Percentiles rank a stretch among this genome's conserved stretches.
Conservation (phyloP, 2,888 invertebrate genomes). For the Mystacides longicornis region DNA sequence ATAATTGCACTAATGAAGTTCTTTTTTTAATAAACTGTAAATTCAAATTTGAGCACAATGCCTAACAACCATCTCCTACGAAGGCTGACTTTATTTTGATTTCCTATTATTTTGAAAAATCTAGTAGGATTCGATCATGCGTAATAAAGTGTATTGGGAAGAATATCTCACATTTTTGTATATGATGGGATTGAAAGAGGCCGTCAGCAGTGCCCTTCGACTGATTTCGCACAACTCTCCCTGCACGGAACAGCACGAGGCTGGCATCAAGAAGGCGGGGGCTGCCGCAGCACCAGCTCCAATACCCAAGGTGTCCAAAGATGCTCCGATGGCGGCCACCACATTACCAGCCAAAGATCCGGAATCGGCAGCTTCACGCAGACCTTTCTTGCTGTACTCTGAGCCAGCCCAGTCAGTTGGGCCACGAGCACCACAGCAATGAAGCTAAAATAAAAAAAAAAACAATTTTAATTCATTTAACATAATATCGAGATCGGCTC, state of each 20-base stretch:
- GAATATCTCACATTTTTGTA: slow-evolving; percentile 41
- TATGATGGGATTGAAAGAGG: slow-evolving; percentile 40
- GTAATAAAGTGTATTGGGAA: background rate
- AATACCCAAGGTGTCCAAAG: slow-evolving; percentile 9
- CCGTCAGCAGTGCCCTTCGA: slow-evolving; percentile 41
- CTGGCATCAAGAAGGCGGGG: slow-evolving; percentile 17
- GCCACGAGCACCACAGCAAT: slow-evolving; percentile 71
- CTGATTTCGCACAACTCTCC: slow-evolving; percentile 45
- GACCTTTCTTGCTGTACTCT: slow-evolving; percentile 41
- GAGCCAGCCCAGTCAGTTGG: slow-evolving; percentile 66
- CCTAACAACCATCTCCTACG: too few relatives aligned
- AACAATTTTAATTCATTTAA: too few relatives aligned
- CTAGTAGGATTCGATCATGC: too few relatives aligned
- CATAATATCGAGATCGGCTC: too few relatives aligned
- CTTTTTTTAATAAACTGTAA: too few relatives aligned
- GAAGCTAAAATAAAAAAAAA: slow-evolving; percentile 42
- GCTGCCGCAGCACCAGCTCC: slow-evolving; percentile 27
- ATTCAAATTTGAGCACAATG: too few relatives aligned
- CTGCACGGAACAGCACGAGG: slow-evolving; percentile 49
- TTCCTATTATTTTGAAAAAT: too few relatives aligned
- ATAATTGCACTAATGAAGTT: too few relatives aligned
- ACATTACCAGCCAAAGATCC: background rate
- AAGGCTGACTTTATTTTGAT: too few relatives aligned
- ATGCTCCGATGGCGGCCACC: background rate
- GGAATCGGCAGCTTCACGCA: background rate